These are phyloP conservation scores for Acropora tenuis DNA, from an alignment of 64 coral and sea anemone species.

Conservation along the genomic window DNA sequence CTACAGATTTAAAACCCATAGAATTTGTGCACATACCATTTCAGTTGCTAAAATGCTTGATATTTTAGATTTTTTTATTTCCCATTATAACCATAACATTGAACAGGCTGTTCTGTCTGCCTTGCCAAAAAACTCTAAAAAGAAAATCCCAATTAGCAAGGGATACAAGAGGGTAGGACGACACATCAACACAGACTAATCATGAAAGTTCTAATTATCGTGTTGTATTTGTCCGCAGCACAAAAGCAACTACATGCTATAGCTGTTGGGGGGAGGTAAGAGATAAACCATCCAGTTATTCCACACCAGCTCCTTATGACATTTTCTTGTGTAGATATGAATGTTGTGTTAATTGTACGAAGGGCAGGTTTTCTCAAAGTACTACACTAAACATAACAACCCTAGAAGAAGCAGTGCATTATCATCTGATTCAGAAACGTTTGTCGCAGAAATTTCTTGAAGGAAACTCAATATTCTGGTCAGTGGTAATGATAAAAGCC, in stretches of 20 bases:
- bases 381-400: slow-evolving; percentile 29
- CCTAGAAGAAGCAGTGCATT: slow-evolving; percentile 7
- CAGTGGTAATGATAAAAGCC: not conserved
- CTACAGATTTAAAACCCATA: not conserved
- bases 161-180: slow-evolving; percentile 3
- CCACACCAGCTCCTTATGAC: slow-evolving; percentile 17
- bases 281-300: slow-evolving; percentile 38
- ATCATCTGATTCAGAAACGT: slow-evolving; percentile 17
- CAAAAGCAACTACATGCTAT: slow-evolving; percentile 14
- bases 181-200: not conserved
- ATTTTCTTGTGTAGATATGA: not conserved
- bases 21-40: slow-evolving; percentile 46
- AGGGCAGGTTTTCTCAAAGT: not conserved
- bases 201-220: not conserved
- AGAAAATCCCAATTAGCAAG: slow-evolving; percentile 17
- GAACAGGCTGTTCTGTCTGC: not conserved
- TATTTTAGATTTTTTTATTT: slow-evolving; percentile 3
- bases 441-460: not conserved
- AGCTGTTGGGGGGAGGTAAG: slow-evolving; percentile 3
- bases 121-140: slow-evolving; percentile 8
- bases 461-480: slow-evolving; percentile 17
- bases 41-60: not conserved
- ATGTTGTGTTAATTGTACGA: not conserved
- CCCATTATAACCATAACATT: slow-evolving; percentile 26
- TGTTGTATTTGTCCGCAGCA: slow-evolving; percentile 25